These are phyloP conservation scores for Clytia hemisphaerica DNA, from an alignment of 30 jellyfish, hydroid and myxozoan genomes.

Conservation along the genomic window DNA sequence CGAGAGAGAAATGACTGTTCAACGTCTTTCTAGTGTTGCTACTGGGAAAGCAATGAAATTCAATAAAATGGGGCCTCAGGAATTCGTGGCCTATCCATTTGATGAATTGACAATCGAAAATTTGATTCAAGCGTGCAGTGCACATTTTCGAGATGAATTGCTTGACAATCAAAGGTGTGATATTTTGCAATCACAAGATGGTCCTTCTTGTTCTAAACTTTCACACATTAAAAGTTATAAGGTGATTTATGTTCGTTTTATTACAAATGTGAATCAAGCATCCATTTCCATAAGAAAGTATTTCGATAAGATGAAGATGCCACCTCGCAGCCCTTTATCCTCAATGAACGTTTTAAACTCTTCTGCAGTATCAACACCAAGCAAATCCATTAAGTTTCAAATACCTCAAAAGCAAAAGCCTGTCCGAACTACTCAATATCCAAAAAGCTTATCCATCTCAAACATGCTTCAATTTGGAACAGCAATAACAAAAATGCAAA, in stretches of 20 bases:
- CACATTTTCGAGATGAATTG: background rate
- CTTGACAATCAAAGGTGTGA: background rate
- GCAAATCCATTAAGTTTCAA: too few species aligned
- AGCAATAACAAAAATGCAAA: constrained; percentile 17
- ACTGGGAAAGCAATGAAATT: constrained; percentile 28
- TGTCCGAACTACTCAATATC: background rate
- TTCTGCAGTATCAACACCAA: too few species aligned
- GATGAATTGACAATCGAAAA: constrained; percentile 14
- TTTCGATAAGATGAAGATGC: too few species aligned
- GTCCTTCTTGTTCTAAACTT: constrained; percentile 14
- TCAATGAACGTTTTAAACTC: too few species aligned
- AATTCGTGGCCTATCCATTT: constrained; percentile 7
- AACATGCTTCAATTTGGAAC: constrained; percentile 29
- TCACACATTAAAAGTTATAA: constrained; percentile 6
- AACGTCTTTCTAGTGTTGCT: constrained; percentile 5
- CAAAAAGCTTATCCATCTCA: constrained; percentile 9
- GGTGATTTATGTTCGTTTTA: constrained; percentile 21
- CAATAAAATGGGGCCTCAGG: constrained; percentile 24
- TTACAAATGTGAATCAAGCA: background rate
- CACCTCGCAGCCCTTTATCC: too few species aligned
- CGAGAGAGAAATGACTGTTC: constrained; percentile 21
- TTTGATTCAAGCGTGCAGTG: constrained; percentile 5
- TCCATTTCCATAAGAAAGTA: too few species aligned
- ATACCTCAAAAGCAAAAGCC: background rate
- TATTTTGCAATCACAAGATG: constrained; percentile 17